Conservation (phyloP, 1,140 invertebrate species). For the Drosophila navojoa region DNA sequence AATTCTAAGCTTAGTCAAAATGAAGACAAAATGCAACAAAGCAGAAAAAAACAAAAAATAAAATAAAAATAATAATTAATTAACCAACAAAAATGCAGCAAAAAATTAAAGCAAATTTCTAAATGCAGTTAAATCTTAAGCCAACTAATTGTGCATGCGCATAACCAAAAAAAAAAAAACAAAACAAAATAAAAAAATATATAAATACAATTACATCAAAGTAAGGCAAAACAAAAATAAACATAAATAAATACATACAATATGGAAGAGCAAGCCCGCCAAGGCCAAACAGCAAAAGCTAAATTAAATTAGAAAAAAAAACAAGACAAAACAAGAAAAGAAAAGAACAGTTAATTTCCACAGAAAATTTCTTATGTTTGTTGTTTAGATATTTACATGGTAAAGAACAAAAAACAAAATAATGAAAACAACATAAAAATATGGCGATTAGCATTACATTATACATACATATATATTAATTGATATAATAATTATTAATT, state of each 20-base stretch:
- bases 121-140: slow-evolving; percentile 69
- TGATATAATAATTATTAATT: slow-evolving; percentile 70
- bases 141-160: slow-evolving; percentile 62
- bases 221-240: slow-evolving; percentile 40
- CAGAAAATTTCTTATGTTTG: slow-evolving; percentile 57
- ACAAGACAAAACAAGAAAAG: slow-evolving; percentile 35
- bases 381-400: slow-evolving; percentile 44
- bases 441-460: slow-evolving; percentile 14
- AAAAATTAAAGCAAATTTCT: slow-evolving; percentile 52
- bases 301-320: slow-evolving; percentile 38
- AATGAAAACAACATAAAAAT: slow-evolving; percentile 11
- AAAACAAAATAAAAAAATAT: slow-evolving; percentile 18
- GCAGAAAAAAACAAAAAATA: slow-evolving; percentile 47
- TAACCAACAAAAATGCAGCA: slow-evolving; percentile 42
- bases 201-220: slow-evolving; percentile 27
- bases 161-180: slow-evolving; percentile 56
- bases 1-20: slow-evolving; percentile 83
- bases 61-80: slow-evolving; percentile 32
- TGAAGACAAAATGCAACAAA: slow-evolving; percentile 61
- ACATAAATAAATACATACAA: slow-evolving; percentile 20
- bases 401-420: neutral
- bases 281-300: slow-evolving; percentile 24
- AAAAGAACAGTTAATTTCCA: slow-evolving; percentile 38
- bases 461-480: slow-evolving; percentile 66
- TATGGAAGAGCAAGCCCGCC: slow-evolving; percentile 26